These are phyloP conservation scores for Spatulosminthurus flaviceps DNA, from an alignment of 2,888 invertebrate genomes.

Conservation along the genomic window DNA sequence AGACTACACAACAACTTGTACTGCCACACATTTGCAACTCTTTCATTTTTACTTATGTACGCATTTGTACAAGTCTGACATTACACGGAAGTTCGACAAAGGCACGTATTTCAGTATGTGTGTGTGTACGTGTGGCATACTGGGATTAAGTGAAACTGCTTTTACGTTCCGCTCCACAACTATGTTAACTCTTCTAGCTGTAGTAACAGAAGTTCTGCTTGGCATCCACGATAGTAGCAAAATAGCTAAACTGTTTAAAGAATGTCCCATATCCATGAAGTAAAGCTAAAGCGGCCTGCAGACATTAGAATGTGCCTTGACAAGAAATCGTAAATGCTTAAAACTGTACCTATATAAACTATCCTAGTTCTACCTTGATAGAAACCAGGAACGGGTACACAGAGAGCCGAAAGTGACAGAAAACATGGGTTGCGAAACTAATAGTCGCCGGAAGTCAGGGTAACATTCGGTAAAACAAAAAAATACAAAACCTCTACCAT, in stretches of 20 bases:
- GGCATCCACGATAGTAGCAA: constrained; percentile 30
- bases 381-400: background rate
- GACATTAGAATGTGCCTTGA: background rate
- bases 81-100: no score
- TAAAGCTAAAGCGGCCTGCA: background rate
- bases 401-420: background rate
- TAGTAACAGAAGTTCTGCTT: background rate
- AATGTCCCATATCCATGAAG: constrained; percentile 50
- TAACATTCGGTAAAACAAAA: constrained; percentile 49
- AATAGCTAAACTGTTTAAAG: constrained; percentile 48
- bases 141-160: no score
- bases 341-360: no score
- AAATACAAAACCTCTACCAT: constrained; percentile 28
- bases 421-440: background rate
- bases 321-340: background rate
- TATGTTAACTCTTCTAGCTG: background rate
- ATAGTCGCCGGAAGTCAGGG: constrained; percentile 49
- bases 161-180: no score
- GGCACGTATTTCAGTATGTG: no score
- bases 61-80: no score
- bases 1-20: no score
- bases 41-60: no score
- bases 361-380: no score
- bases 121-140: no score
- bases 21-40: no score